Evolutionary conservation across 2,888 invertebrate genomes (phyloP), one percentile per base, ranked within the genome.

Genomic region (Thereva nobilitata): DNA sequence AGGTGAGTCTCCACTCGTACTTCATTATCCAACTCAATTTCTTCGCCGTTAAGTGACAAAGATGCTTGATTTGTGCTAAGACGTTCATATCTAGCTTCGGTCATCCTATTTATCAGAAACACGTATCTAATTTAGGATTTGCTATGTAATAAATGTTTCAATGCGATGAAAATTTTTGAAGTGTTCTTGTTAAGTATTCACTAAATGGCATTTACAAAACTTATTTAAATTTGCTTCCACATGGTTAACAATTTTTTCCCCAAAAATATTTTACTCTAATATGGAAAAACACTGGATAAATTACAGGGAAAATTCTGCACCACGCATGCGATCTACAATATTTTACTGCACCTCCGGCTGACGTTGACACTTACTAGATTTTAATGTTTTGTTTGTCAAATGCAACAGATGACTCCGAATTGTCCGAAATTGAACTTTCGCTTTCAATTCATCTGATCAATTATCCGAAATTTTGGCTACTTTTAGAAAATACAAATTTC

Each of bases 81-180:
- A n/a, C 78, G 77, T 71, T 80, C 79, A 70, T 79, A 80, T 67
- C 77, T 79, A 44, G 76, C 72, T 41, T 74, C 70, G 37, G 73
- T 70, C 74, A 9, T 42, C 38, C 9, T 47, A 47, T 41, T 47
- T 59, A 34, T 9, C 42, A 56, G 35, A 44, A 34, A 59, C 42
- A 34, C 6, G 12, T n/a, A 12, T 37, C 37, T 6, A 45, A 10
- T 45, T 44, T 37, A 5, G 37, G 37, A 53, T 38, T 37, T 7
- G 37, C 8, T 9, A 41, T 34, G 37, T 47, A 38, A 41, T 42
- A 44, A 44, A 56, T 4, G 5, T 40, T 10, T n/a, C 5, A 5
- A n/a, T 9, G 12, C 10, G 8, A 7, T 23, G 42, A n/a, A 41
- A 41, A 12, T 3, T 44, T n/a, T 7, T 34, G 5, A 38, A 34